phyloP scores from a whole-genome alignment of 1,140 invertebrate species.

The Mycetomoellerius zeteki region DNA sequence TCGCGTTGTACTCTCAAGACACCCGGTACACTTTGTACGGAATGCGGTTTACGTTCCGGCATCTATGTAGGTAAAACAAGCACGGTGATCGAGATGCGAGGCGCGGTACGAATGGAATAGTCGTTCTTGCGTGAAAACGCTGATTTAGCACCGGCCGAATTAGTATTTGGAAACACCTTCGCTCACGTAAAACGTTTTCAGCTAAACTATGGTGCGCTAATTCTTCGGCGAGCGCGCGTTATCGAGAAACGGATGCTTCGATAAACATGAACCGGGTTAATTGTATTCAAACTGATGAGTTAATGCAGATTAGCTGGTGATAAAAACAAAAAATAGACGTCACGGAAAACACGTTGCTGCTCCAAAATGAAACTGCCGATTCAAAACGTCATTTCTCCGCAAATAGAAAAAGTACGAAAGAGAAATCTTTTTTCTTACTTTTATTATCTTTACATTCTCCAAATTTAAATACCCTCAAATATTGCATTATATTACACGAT shows the following conservation, averaged over 20 bases:
- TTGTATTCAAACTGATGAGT: constrained; percentile 24
- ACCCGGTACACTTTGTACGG: constrained; percentile 61
- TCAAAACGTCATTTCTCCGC: not conserved
- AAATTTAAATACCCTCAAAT: not conserved
- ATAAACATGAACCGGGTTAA: constrained; percentile 14
- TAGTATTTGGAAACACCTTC: constrained; percentile 34
- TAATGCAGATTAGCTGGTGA: constrained; percentile 1
- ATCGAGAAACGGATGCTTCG: not conserved
- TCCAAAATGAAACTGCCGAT: not conserved
- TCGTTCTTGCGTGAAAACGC: constrained; percentile 33
- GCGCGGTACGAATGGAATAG: not conserved
- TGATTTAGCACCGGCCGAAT: constrained; percentile 22
- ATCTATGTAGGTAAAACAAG: constrained; percentile 61
- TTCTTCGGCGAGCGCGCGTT: not conserved
- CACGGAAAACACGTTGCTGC: not conserved
- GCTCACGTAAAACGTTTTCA: not conserved
- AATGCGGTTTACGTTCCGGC: constrained; percentile 74
- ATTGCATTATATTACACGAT: not conserved
- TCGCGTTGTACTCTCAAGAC: constrained; percentile 53
- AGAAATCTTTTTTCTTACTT: constrained; percentile 3
- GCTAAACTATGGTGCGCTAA: too few relatives aligned
- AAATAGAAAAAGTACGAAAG: too few relatives aligned
- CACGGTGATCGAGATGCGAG: constrained; percentile 43
- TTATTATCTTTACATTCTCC: not conserved
- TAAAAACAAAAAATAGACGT: not conserved